Conservation (phyloP, 2,113 vertebrate species). For the Calypte anna region DNA sequence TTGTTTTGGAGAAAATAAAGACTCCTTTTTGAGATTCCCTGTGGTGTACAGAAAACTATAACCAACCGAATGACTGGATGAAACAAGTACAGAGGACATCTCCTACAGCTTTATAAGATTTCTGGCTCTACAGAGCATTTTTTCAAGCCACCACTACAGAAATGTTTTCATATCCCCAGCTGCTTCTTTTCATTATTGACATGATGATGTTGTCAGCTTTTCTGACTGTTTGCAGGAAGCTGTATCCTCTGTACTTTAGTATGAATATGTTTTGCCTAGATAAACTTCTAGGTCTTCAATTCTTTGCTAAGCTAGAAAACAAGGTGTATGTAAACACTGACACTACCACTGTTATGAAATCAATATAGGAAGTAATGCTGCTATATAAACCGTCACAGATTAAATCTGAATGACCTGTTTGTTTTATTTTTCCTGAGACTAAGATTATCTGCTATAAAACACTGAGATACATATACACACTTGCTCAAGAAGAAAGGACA, state of each 20-base stretch:
- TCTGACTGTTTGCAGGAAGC: neutral
- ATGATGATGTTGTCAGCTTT: neutral
- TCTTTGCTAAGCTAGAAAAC: conserved; percentile 23
- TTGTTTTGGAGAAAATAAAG: neutral
- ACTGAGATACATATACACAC: neutral
- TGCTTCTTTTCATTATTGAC: neutral
- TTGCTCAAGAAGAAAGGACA: neutral
- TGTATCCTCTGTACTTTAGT: neutral
- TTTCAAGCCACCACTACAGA: neutral
- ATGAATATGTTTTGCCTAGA: neutral
- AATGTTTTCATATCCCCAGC: neutral
- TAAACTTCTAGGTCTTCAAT: neutral
- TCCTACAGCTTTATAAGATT: neutral
- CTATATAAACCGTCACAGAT: neutral
- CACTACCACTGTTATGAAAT: neutral
- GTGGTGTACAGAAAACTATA: neutral
- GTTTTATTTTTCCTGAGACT: neutral
- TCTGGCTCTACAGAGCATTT: neutral
- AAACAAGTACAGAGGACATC: neutral
- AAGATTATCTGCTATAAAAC: neutral
- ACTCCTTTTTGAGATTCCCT: neutral
- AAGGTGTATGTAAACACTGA: neutral
- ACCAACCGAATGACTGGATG: neutral
- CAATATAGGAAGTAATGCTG: neutral
- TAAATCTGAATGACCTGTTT: neutral